Percentiles rank a stretch among this genome's conserved stretches.
phyloP scores from a whole-genome alignment of 2,888 invertebrate species.

The Octonoba sinensis region DNA sequence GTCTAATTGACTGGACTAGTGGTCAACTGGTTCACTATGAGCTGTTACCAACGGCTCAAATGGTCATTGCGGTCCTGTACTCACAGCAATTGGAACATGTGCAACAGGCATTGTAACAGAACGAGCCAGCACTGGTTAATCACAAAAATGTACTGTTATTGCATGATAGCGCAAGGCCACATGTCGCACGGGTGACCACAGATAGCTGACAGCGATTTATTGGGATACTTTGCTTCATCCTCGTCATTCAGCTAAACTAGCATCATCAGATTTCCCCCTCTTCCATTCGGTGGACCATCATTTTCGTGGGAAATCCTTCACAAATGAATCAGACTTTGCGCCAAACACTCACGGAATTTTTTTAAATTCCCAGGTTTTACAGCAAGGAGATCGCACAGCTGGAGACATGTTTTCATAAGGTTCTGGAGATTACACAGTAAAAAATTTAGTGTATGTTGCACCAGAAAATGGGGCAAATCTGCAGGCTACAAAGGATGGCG shows the following conservation, averaged over 20 bases:
- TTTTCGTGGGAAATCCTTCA: too few relatives aligned
- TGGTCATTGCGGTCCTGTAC: background rate
- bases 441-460: too few relatives aligned
- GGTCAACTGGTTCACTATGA: slow-evolving; percentile 1
- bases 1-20: background rate
- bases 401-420: background rate
- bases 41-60: background rate
- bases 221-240: background rate
- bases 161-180: background rate
- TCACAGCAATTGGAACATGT: background rate
- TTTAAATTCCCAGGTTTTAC: background rate
- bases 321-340: background rate
- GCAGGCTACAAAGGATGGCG: too few relatives aligned
- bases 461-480: too few relatives aligned
- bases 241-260: background rate
- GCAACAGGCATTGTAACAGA: too few relatives aligned
- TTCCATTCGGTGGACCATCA: too few relatives aligned
- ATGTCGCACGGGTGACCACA: background rate
- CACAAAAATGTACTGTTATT: background rate
- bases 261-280: too few relatives aligned
- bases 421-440: too few relatives aligned
- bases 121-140: too few relatives aligned
- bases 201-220: background rate
- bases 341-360: background rate
- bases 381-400: background rate